These are phyloP conservation scores for Orchesella flavescens DNA, from an alignment of 2,888 invertebrate genomes.

Conservation along the genomic window DNA sequence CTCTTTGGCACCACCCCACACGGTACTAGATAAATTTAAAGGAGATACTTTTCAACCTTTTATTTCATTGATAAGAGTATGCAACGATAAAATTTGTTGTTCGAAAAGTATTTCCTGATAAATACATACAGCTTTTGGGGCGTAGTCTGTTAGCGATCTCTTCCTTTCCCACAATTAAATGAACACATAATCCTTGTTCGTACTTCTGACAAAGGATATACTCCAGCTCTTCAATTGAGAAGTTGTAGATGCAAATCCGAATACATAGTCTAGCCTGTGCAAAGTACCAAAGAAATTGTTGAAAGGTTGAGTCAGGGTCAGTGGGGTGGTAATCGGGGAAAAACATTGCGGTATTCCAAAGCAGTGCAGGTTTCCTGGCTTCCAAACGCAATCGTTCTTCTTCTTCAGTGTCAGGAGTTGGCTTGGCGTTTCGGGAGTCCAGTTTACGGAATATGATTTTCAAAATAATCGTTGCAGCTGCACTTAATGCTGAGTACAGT, in stretches of 20 bases:
- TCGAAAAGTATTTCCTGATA: too few species aligned
- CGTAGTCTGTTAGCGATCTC: constrained; percentile 22
- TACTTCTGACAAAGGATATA: constrained; percentile 37
- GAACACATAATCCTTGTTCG: constrained; percentile 43
- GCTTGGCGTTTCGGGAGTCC: too few species aligned
- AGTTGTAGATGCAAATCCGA: constrained; percentile 60
- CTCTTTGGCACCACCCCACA: constrained; percentile 29
- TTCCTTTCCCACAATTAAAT: constrained; percentile 50
- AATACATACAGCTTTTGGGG: constrained; percentile 11
- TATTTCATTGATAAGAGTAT: background rate
- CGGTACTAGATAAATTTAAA: too few species aligned
- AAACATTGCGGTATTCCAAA: constrained; percentile 62
- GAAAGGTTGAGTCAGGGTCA: constrained; percentile 31
- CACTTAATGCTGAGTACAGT: too few species aligned
- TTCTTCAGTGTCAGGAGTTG: too few species aligned
- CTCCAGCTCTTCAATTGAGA: constrained; percentile 44
- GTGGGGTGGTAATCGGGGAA: constrained; percentile 50
- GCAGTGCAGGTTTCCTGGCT: constrained; percentile 37
- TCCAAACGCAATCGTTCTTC: constrained; percentile 6
- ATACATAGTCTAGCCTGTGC: constrained; percentile 52
- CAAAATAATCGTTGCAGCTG: too few species aligned
- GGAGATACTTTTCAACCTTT: too few species aligned
- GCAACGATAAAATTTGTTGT: background rate
- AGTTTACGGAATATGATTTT: too few species aligned
- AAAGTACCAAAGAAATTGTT: constrained; percentile 62